Evolutionary conservation across 2,888 invertebrate genomes (phyloP).

Genomic region (Ichneumoninae sp.): DNA sequence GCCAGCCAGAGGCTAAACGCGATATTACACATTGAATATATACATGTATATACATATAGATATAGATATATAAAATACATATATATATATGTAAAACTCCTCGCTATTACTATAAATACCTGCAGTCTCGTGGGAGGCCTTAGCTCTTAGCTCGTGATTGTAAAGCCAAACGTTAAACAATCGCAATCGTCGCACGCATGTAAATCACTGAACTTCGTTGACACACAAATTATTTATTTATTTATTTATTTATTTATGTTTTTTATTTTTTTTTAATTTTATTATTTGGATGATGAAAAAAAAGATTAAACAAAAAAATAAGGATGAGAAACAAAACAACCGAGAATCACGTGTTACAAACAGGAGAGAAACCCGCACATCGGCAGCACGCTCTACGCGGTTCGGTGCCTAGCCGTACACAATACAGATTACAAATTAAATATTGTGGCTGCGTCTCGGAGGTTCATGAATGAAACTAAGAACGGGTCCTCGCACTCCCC

Average conservation of each 20-base stretch:
- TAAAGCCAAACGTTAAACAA: conserved; percentile 59
- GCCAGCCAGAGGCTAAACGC: conserved; percentile 18
- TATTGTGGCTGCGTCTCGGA: conserved; percentile 75
- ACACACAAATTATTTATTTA: conserved; percentile 17
- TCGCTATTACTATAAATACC: conserved; percentile 69
- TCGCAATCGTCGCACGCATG: conserved; percentile 60
- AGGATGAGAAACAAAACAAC: conserved; percentile 74
- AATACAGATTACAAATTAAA: conserved; percentile 81
- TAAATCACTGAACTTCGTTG: conserved; percentile 52
- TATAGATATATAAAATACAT: neutral
- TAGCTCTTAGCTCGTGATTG: conserved; percentile 34
- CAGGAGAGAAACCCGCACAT: conserved; percentile 78
- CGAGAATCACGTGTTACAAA: conserved; percentile 76
- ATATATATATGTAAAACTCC: neutral
- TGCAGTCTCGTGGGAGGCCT: conserved; percentile 72
- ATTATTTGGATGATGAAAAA: conserved; percentile 11
- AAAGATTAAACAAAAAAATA: conserved; percentile 68
- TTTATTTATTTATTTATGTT: neutral
- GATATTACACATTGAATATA: neutral
- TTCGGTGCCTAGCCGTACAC: conserved; percentile 78
- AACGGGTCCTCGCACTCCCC: conserved; percentile 73
- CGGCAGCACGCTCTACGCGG: conserved; percentile 77
- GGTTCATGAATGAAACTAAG: conserved; percentile 84
- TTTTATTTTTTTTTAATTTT: neutral
- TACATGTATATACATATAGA: neutral